Evolutionary conservation across 2,113 vertebrate genomes (phyloP).

Genomic region (Corythoichthys haematopterus): DNA sequence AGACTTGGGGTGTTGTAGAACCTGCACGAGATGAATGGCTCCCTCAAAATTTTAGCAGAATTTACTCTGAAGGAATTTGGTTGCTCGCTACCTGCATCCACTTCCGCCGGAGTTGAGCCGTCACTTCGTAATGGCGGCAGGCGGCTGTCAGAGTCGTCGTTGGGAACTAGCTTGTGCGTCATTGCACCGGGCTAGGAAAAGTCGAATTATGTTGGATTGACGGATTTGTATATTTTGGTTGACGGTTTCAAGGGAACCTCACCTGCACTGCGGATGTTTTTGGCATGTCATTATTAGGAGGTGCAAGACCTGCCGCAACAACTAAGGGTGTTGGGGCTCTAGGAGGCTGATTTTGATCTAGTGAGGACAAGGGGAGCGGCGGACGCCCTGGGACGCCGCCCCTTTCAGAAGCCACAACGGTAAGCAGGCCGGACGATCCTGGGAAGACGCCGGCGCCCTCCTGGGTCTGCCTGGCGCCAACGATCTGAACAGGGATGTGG

Average conservation of each 20-base stretch:
- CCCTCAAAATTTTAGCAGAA: not conserved
- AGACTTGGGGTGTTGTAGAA: constrained; percentile 9
- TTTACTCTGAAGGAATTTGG: not conserved
- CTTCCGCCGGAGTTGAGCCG: constrained; percentile 39
- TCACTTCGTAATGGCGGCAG: constrained; percentile 71
- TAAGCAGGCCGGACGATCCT: constrained; percentile 66
- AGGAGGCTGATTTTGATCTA: constrained; percentile 39
- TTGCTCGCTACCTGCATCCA: constrained; percentile 51
- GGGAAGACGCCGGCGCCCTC: constrained; percentile 44
- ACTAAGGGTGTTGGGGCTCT: constrained; percentile 32
- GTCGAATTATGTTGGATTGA: not conserved
- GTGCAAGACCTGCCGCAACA: constrained; percentile 22
- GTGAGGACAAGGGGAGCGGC: constrained; percentile 57
- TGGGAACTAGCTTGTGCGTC: constrained; percentile 68
- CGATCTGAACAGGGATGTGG: constrained; percentile 91
- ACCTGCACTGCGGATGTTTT: constrained; percentile 51
- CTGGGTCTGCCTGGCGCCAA: constrained; percentile 84
- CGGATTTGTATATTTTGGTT: not conserved
- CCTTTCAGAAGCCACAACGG: constrained; percentile 64
- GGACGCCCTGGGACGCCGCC: constrained; percentile 55
- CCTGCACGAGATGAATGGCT: not conserved
- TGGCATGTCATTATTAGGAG: constrained; percentile 44
- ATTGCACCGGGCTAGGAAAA: constrained; percentile 50
- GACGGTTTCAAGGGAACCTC: constrained; percentile 8
- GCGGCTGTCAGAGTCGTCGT: constrained; percentile 51